A percentile compares a stretch with the other conserved stretches of the same genome.
Evolutionary conservation across 2,113 vertebrate genomes (phyloP).

Genomic region (Odontophorus gujanensis): DNA sequence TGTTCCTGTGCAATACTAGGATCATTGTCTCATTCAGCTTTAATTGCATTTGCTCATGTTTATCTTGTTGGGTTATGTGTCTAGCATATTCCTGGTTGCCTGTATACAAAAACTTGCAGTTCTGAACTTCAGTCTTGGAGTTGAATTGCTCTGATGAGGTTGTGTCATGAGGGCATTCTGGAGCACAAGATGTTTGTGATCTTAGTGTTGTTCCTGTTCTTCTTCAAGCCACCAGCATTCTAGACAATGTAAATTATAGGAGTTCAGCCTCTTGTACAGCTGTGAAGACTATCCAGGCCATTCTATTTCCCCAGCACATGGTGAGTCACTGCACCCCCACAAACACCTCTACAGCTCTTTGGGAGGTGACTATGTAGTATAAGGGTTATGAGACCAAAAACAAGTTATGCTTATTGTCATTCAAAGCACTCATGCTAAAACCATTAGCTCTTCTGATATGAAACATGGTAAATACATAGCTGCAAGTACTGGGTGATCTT

Average conservation of each 20-base stretch:
- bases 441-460: background rate
- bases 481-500: background rate
- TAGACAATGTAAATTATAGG: background rate
- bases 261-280: background rate
- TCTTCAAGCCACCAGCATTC: background rate
- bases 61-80: background rate
- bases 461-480: background rate
- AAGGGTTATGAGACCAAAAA: background rate
- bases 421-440: background rate
- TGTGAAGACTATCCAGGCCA: background rate
- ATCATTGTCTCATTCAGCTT: background rate
- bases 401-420: background rate
- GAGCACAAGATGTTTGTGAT: background rate
- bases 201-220: background rate
- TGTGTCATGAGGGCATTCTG: fast-evolving
- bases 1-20: background rate
- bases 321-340: background rate
- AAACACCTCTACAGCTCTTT: background rate
- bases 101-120: background rate
- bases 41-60: background rate
- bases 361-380: background rate
- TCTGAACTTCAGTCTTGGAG: background rate
- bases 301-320: background rate
- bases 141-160: background rate
- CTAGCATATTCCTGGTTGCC: background rate